Percentiles rank a stretch among this genome's conserved stretches.
phyloP scores from a whole-genome alignment of 2,797 vertebrate genomes.

The Scyliorhinus canicula region DNA sequence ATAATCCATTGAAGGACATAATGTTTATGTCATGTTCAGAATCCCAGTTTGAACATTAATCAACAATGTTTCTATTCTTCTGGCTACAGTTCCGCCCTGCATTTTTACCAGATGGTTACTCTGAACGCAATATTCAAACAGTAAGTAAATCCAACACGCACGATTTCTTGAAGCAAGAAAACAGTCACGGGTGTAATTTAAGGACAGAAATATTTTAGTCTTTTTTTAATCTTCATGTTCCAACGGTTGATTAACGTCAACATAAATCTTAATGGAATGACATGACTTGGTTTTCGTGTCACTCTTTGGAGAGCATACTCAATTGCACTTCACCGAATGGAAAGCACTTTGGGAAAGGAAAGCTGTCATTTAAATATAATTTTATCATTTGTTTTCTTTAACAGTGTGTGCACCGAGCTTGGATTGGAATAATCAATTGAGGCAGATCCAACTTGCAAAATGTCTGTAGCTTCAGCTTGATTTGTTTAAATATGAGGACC shows the following conservation, averaged over 20 bases:
- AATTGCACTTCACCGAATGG: not conserved
- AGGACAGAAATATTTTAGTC: not conserved
- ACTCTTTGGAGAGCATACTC: not conserved
- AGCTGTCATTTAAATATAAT: not conserved
- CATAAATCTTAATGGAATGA: not conserved
- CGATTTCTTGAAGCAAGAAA: not conserved
- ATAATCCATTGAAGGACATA: not conserved
- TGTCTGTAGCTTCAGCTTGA: not conserved
- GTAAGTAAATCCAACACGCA: not conserved
- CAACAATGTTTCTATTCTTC: not conserved
- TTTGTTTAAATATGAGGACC: not conserved
- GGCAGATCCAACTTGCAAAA: not conserved
- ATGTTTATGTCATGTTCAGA: not conserved
- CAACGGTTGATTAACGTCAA: not conserved
- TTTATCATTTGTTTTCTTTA: not conserved
- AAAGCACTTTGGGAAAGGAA: not conserved
- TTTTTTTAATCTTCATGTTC: not conserved
- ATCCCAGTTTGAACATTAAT: not conserved
- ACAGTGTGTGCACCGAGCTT: not conserved
- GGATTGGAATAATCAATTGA: not conserved
- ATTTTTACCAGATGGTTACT: not conserved
- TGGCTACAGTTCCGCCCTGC: not conserved
- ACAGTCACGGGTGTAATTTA: not conserved
- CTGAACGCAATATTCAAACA: constrained; percentile 8
- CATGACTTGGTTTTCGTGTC: not conserved